These are phyloP conservation scores for Sebastolobus altivelis DNA, from an alignment of 2,797 vertebrate genomes.

Conservation along the genomic window DNA sequence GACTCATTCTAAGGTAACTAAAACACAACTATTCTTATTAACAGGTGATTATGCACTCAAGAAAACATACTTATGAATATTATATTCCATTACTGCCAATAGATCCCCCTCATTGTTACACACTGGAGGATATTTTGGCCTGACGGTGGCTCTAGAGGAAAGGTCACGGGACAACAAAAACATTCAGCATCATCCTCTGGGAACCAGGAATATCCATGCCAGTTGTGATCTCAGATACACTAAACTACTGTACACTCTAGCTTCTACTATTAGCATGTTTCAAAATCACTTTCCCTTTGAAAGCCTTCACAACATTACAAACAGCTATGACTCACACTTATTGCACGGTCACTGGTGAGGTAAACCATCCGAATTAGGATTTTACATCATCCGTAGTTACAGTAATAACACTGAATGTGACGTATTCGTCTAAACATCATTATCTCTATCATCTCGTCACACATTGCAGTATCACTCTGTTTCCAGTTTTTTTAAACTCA, in stretches of 20 bases:
- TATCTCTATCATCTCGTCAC: background rate
- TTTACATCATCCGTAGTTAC: background rate
- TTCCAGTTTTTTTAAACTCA: background rate
- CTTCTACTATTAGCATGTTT: background rate
- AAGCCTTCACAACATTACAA: background rate
- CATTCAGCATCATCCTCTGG: background rate
- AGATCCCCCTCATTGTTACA: no score
- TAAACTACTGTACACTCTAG: background rate
- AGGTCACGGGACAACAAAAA: background rate
- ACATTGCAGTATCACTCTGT: background rate
- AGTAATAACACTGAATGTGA: background rate
- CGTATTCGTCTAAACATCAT: background rate
- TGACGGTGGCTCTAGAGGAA: background rate
- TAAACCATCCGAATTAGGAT: background rate
- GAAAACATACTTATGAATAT: no score
- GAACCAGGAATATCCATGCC: background rate
- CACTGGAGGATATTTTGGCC: background rate
- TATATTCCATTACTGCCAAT: no score
- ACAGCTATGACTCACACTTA: conserved; percentile 9
- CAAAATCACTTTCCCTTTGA: background rate
- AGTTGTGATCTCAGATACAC: background rate
- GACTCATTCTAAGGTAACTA: no score
- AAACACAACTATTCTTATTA: no score
- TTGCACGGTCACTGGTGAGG: conserved; percentile 7
- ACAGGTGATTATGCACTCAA: no score